These are phyloP conservation scores for Mythimna pallens DNA, from an alignment of 2,888 invertebrate species.

Conservation along the genomic window DNA sequence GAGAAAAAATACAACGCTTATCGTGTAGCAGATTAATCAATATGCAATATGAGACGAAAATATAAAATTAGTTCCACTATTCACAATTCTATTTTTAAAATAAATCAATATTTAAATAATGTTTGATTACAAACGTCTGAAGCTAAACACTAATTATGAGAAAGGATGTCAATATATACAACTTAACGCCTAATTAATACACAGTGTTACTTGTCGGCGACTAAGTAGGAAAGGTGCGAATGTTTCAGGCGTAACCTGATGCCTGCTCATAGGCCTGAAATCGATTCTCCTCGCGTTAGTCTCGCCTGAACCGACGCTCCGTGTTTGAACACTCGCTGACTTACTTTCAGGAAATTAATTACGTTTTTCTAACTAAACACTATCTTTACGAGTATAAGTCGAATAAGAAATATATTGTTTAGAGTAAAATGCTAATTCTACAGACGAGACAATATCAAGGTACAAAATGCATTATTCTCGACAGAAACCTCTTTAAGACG, in stretches of 20 bases:
- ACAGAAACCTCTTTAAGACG: neutral
- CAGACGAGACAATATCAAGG: neutral
- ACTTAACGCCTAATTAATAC: slow-evolving; percentile 53
- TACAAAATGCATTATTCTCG: neutral
- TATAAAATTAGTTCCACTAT: neutral
- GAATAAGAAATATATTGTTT: neutral
- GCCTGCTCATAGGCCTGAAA: slow-evolving; percentile 66
- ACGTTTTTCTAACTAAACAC: slow-evolving; percentile 33
- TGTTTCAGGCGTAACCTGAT: slow-evolving; percentile 59
- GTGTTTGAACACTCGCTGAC: slow-evolving; percentile 63
- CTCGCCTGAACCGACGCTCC: slow-evolving; percentile 66
- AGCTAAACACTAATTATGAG: neutral
- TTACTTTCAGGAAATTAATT: slow-evolving; percentile 58
- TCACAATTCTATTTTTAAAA: slow-evolving; percentile 16
- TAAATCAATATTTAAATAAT: slow-evolving; percentile 11
- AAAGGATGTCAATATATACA: slow-evolving; percentile 22
- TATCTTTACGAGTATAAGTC: neutral
- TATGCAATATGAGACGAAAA: slow-evolving; percentile 9
- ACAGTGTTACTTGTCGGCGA: slow-evolving; percentile 49
- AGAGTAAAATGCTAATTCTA: neutral
- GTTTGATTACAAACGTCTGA: neutral
- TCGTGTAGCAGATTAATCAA: slow-evolving; percentile 1
- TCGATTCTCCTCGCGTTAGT: slow-evolving; percentile 76
- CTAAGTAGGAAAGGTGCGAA: slow-evolving; percentile 58
- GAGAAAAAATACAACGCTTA: neutral